Base-by-base conservation (phyloP, 1,140 invertebrate genomes). In the Formica exsecta region DNA sequence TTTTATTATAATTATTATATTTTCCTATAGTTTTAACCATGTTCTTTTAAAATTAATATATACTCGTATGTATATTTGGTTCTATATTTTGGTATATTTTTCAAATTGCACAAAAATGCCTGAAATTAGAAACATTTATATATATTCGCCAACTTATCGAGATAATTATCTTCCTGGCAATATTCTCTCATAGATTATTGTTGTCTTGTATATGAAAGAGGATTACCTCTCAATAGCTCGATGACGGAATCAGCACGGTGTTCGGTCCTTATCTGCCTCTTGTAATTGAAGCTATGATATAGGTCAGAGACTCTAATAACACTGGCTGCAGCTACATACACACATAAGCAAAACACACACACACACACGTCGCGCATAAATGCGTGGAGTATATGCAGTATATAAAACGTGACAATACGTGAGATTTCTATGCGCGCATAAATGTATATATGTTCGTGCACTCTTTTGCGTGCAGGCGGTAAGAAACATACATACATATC, bases 211-310 rank as follows among this genome's bases (percentile, higher is more conserved):
- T 71, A 13, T 32, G 19, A 11, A 85, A 73, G 66, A 79, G 65
- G 38, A 86, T 88, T 61, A 62, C 19, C 38, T 68, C 38, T 75
- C 85, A 80, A 88, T 86, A 86, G 38, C n/a, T 3, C 32, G 29
- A 41, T 48, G 61, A 74, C 25, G 65, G 51, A 87, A 85, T 87
- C 73, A 36, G 41, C 71, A 61, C n/a, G 62, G 11, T 32, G 4
- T 51, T 41, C 16, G 11, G 38, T 44, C 29, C 41, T 77, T 74
- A 86, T 86, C 48, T 61, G 19, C 41, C 38, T 57, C 5, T 64
- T 32, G 54, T 86, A 86, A 86, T 86, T 88, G 80, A 81, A 79
- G 65, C 68, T 81, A 74, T 57, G 44, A 74, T 86, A 41, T 88
- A 86, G 68, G 84, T 86, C 84, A 65, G 68, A 65, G 32, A 68